A percentile compares a stretch with the other conserved stretches of the same genome.
Conservation (phyloP, 2,797 vertebrate genomes). For the Myotis findleyi region DNA sequence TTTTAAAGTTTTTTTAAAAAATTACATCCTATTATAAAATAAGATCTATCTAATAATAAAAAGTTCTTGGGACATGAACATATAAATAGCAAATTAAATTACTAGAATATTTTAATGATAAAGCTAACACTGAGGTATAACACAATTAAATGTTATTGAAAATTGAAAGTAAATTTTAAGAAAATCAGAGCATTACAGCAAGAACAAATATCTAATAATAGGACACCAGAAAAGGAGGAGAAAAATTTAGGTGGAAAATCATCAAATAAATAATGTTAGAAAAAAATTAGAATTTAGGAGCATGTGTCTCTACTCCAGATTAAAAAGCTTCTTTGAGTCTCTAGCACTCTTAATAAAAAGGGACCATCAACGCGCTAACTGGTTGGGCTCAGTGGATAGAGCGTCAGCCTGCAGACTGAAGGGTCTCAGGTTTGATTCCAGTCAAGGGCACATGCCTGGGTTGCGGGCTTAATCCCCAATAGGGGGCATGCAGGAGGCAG, state of each 20-base stretch:
- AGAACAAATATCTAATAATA: background rate
- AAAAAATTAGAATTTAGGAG: background rate
- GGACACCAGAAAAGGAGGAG: background rate
- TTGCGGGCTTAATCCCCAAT: too few relatives aligned
- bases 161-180: background rate
- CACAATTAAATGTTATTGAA: slow-evolving; percentile 1
- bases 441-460: too few relatives aligned
- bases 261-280: background rate
- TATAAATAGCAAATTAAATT: background rate
- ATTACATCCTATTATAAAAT: background rate
- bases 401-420: too few relatives aligned
- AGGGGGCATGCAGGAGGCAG: too few relatives aligned
- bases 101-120: slow-evolving; percentile 17
- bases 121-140: background rate
- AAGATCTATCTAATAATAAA: background rate
- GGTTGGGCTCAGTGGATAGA: too few relatives aligned
- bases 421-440: too few relatives aligned
- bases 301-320: background rate
- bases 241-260: background rate
- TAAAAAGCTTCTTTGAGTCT: background rate
- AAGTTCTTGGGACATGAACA: slow-evolving; percentile 16
- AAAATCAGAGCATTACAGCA: background rate
- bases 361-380: background rate
- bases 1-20: background rate
- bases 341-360: background rate